Base-by-base conservation (phyloP, 2,113 vertebrate species). In the Nothocercus julius region DNA sequence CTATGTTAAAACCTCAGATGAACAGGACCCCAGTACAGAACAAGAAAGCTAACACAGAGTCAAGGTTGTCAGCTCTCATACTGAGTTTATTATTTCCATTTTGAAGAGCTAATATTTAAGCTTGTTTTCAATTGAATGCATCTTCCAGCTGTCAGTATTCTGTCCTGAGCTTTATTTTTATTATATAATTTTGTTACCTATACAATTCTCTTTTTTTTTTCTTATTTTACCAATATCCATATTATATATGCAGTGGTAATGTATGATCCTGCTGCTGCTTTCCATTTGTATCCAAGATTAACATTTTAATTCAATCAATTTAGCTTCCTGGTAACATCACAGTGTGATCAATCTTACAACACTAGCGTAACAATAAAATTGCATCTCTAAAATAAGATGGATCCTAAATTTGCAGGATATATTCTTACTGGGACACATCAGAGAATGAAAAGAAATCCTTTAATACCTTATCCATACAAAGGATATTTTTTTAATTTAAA, bases 271-370 rank as follows among this genome's bases (percentile, higher is more conserved):
- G 78, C 82, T 87, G 51, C 84, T 93, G 87, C 69, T 92, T 92
- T 93, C 93, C 91, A 91, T 93, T 94, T 94, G 84, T 86, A 84
- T 66, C 62, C 61, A 56, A 95, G 82, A 96, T 94, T 91, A 96
- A 87, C 14, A 9, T 85, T 96, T 96, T 95, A 97, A 96, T 94
- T 96, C 49, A 22, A 91, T 97, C 93, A 83, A 14, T 92, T 82
- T 85, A 34, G 72, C 84, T 87, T 89, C 72, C 81, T n/a, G 11
- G 5, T 76, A 91, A 76, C 82, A 78, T 40, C 93, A 68, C 56
- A 63, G 0, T 1, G 82, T 82, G 79, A 96, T 97, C 92, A 94
- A 91, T 97, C 95, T 92, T 82, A 63, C 49, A 73, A 87, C 54
- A 92, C n/a, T 49, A 87, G 62, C 93, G 75, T 87, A 97, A 93